These are phyloP conservation scores for Strix aluco DNA, from an alignment of 2,113 vertebrate species.

Conservation along the genomic window DNA sequence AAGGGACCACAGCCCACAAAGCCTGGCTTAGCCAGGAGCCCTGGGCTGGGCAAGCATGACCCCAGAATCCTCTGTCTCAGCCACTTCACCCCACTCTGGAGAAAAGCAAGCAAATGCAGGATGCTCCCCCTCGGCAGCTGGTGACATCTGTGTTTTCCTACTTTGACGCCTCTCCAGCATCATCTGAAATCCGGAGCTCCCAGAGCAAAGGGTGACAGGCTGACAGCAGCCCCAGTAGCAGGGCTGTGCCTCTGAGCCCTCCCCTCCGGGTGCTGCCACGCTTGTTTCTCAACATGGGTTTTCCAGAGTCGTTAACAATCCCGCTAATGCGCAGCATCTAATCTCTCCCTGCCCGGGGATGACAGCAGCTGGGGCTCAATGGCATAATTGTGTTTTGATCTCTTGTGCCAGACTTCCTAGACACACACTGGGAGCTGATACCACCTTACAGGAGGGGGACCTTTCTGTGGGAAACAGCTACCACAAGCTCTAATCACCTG, in stretches of 20 bases:
- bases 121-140: fast-evolving
- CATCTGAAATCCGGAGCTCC: not conserved
- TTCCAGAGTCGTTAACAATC: not conserved
- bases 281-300: not conserved
- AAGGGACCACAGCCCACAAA: not conserved
- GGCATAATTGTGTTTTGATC: not conserved
- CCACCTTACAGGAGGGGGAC: not conserved
- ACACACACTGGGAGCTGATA: not conserved
- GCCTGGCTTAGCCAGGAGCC: not conserved
- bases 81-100: not conserved
- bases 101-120: not conserved
- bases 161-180: not conserved
- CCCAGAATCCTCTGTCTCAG: not conserved
- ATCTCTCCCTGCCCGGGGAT: not conserved
- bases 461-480: not conserved
- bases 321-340: not conserved
- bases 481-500: not conserved
- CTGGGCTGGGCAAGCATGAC: not conserved
- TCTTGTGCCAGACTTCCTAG: not conserved
- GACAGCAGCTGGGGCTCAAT: not conserved
- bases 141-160: not conserved
- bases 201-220: not conserved
- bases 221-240: not conserved
- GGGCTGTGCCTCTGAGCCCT: not conserved
- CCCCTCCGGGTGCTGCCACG: fast-evolving